These are phyloP conservation scores for Drosophila tani DNA, from an alignment of 1,140 invertebrate species.

Conservation along the genomic window DNA sequence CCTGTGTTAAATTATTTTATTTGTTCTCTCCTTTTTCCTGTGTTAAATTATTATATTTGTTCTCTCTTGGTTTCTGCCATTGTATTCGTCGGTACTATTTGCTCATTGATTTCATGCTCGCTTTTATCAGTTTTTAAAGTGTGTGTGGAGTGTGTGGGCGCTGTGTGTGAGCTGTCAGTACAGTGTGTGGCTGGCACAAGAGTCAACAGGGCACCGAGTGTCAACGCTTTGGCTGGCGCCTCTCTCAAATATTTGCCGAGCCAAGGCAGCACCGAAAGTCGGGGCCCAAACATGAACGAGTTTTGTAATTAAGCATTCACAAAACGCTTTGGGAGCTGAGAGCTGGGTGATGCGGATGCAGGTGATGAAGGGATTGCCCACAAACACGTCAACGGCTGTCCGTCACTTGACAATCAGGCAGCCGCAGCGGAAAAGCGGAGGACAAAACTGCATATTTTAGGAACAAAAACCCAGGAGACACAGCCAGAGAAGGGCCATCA, in stretches of 20 bases:
- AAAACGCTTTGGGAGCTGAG: slow-evolving; percentile 49
- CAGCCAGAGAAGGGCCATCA: too few species aligned
- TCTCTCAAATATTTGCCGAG: slow-evolving; percentile 46
- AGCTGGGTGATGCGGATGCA: neutral
- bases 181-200: slow-evolving; percentile 13
- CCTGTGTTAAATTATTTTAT: neutral
- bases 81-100: slow-evolving; percentile 21
- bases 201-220: slow-evolving; percentile 29
- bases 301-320: slow-evolving; percentile 79
- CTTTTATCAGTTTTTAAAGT: slow-evolving; percentile 15
- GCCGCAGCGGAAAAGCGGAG: slow-evolving; percentile 23
- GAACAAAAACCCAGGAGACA: slow-evolving; percentile 7
- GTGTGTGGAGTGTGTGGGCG: slow-evolving; percentile 12
- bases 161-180: neutral
- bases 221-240: slow-evolving; percentile 34
- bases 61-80: slow-evolving; percentile 8
- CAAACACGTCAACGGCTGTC: slow-evolving; percentile 52
- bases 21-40: neutral
- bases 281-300: slow-evolving; percentile 39
- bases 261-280: slow-evolving; percentile 37
- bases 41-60: slow-evolving; percentile 9
- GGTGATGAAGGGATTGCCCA: slow-evolving; percentile 7
- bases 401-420: slow-evolving; percentile 44
- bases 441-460: slow-evolving; percentile 49
- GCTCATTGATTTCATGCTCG: slow-evolving; percentile 43